phyloP scores from a whole-genome alignment of 2,888 invertebrate species.

The Trachelus stipa region DNA sequence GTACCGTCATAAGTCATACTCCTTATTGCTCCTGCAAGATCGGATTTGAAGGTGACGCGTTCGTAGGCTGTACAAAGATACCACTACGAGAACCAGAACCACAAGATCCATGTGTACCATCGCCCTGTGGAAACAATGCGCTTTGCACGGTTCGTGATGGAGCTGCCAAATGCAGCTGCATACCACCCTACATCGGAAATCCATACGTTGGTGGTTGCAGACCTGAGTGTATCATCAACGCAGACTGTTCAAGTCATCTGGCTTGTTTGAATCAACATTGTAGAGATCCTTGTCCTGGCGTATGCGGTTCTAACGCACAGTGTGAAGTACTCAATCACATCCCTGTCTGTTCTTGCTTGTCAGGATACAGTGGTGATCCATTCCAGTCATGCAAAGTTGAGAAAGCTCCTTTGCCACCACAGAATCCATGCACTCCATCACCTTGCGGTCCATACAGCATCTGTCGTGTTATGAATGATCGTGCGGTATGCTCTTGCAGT shows the following conservation, averaged over 20 bases:
- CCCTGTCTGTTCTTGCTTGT: slow-evolving; percentile 83
- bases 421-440: slow-evolving; percentile 72
- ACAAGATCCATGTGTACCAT: slow-evolving; percentile 78
- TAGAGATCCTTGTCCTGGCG: slow-evolving; percentile 85
- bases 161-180: slow-evolving; percentile 82
- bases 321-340: slow-evolving; percentile 86
- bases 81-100: slow-evolving; percentile 49
- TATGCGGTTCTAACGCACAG: slow-evolving; percentile 86
- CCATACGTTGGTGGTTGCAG: slow-evolving; percentile 87
- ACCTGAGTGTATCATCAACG: slow-evolving; percentile 86
- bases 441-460: slow-evolving; percentile 74
- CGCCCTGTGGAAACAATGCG: slow-evolving; percentile 88
- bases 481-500: slow-evolving; percentile 74
- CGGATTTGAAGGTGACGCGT: slow-evolving; percentile 87
- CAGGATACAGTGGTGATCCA: slow-evolving; percentile 85
- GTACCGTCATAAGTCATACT: slow-evolving; percentile 82
- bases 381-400: slow-evolving; percentile 78
- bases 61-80: slow-evolving; percentile 79
- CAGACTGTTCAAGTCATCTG: slow-evolving; percentile 82
- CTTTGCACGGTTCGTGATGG: slow-evolving; percentile 79
- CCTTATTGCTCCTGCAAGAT: slow-evolving; percentile 83
- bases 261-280: slow-evolving; percentile 88
- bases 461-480: slow-evolving; percentile 70
- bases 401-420: slow-evolving; percentile 41
- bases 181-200: slow-evolving; percentile 89